Evolutionary conservation across 2,888 invertebrate genomes (phyloP).

Genomic region (Lysandra coridon): DNA sequence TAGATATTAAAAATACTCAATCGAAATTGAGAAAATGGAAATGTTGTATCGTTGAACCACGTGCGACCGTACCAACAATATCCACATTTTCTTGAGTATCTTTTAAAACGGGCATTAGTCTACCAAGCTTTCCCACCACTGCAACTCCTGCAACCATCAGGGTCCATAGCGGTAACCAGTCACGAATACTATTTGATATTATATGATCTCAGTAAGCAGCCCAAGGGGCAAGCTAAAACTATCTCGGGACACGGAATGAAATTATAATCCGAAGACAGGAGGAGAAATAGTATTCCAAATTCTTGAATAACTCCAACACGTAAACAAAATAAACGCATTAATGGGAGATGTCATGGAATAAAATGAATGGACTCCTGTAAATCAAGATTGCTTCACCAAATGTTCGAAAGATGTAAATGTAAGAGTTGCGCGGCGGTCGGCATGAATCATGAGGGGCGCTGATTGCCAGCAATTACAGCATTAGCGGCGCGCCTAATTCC

Average conservation of each 20-base stretch:
- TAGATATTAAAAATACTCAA: background rate
- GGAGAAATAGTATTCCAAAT: background rate
- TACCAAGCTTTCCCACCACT: too few species aligned
- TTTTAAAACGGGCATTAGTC: too few species aligned
- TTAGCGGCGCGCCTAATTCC: slow-evolving; percentile 76
- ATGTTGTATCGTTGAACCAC: background rate
- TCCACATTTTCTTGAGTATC: background rate
- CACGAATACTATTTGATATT: too few species aligned
- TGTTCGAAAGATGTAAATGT: slow-evolving; percentile 68
- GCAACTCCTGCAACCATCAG: background rate
- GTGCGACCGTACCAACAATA: background rate
- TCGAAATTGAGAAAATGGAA: background rate
- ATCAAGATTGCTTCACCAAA: slow-evolving; percentile 44
- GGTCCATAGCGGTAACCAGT: background rate
- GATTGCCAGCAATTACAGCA: slow-evolving; percentile 77
- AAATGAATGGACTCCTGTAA: slow-evolving; percentile 40
- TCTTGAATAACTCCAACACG: background rate
- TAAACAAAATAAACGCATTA: slow-evolving; percentile 7
- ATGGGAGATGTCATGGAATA: slow-evolving; percentile 35
- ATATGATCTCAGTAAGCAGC: background rate
- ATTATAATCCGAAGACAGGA: background rate
- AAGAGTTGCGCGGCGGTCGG: slow-evolving; percentile 43
- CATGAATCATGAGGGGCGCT: slow-evolving; percentile 73
- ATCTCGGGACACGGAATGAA: background rate
- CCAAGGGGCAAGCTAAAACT: background rate